Evolutionary conservation across 2,113 vertebrate species (phyloP).

Genomic region (Mustela nigripes): DNA sequence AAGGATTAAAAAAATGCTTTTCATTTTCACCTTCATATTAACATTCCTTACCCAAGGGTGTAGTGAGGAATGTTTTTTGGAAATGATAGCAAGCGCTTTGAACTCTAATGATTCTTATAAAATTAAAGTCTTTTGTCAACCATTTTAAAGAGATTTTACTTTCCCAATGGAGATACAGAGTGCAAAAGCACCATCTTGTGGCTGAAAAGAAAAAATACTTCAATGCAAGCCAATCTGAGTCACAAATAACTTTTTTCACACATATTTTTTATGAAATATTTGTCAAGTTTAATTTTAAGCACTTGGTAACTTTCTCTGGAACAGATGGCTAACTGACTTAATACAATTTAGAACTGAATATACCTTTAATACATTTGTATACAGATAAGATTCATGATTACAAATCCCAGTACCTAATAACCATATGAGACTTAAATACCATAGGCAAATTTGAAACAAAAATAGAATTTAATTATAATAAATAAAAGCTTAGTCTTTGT

Average conservation of each 20-base stretch:
- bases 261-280: constrained; percentile 79
- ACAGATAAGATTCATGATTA: constrained; percentile 61
- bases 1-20: constrained; percentile 23
- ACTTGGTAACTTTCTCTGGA: constrained; percentile 77
- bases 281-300: constrained; percentile 82
- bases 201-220: constrained; percentile 20
- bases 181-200: constrained; percentile 83
- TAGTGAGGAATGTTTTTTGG: constrained; percentile 19
- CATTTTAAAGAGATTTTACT: constrained; percentile 67
- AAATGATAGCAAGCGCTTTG: constrained; percentile 66
- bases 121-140: constrained; percentile 80
- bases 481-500: constrained; percentile 49
- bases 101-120: constrained; percentile 76
- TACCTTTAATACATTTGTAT: constrained; percentile 73
- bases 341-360: constrained; percentile 76
- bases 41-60: constrained; percentile 50
- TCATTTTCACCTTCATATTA: constrained; percentile 64
- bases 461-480: constrained; percentile 55
- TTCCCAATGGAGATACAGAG: constrained; percentile 59
- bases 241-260: constrained; percentile 71
- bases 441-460: constrained; percentile 68
- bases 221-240: neutral
- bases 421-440: constrained; percentile 47
- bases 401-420: constrained; percentile 55
- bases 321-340: constrained; percentile 82